Evolutionary conservation across 2,797 vertebrate species (phyloP).

Genomic region (Cyclopterus lumpus): DNA sequence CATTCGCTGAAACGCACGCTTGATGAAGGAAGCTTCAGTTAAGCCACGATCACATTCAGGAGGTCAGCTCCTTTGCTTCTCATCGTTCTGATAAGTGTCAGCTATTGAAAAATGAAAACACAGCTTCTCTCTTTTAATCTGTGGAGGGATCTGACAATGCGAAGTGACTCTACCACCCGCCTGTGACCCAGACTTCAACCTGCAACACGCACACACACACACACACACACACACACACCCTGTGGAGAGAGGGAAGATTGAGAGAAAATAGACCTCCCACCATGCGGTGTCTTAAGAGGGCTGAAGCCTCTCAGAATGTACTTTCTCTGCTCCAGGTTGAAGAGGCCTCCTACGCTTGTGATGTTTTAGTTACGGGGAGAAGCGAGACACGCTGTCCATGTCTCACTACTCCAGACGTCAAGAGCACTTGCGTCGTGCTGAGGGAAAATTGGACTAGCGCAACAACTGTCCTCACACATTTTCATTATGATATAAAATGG

Average conservation of each 20-base stretch:
- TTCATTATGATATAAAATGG: conserved; percentile 4
- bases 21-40: neutral
- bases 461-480: neutral
- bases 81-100: conserved; percentile 21
- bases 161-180: conserved; percentile 53
- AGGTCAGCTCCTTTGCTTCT: conserved; percentile 14
- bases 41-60: conserved; percentile 5
- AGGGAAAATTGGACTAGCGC: conserved; percentile 14
- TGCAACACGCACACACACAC: conserved; percentile 21
- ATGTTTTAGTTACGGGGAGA: conserved; percentile 43
- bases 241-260: conserved; percentile 53
- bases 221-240: conserved; percentile 16
- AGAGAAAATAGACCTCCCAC: conserved; percentile 72
- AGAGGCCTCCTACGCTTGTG: conserved; percentile 51
- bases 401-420: conserved; percentile 19
- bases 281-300: conserved; percentile 60
- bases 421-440: neutral
- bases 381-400: conserved; percentile 8
- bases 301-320: conserved; percentile 62
- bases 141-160: conserved; percentile 47
- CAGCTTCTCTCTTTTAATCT: conserved; percentile 44
- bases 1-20: neutral
- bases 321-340: conserved; percentile 51
- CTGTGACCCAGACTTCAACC: conserved; percentile 56
- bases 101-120: conserved; percentile 30